Evolutionary conservation across 1,140 invertebrate species (phyloP).

Genomic region (Bombus fervidus): DNA sequence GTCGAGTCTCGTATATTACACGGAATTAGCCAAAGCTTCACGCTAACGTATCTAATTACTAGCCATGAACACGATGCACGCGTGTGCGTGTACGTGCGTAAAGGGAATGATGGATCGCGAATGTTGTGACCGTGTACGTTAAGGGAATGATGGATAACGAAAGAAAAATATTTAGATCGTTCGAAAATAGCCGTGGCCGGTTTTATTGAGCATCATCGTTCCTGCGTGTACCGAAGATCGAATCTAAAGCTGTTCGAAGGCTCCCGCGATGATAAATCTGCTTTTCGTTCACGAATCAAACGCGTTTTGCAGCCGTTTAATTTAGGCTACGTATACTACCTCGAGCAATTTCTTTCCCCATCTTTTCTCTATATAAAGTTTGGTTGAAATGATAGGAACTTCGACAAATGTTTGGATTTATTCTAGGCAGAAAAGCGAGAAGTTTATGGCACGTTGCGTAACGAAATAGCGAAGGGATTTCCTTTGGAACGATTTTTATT

Average conservation of each 20-base stretch:
- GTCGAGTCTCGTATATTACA: background rate
- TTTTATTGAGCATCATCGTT: slow-evolving; percentile 41
- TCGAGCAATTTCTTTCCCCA: background rate
- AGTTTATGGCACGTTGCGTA: background rate
- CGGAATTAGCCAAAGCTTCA: background rate
- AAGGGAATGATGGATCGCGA: slow-evolving; percentile 34
- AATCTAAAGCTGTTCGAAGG: slow-evolving; percentile 27
- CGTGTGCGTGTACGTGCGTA: background rate
- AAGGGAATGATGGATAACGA: slow-evolving; percentile 40
- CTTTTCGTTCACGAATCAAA: slow-evolving; percentile 17
- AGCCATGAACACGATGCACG: too few relatives aligned
- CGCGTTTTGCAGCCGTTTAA: background rate
- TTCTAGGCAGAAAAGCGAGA: background rate
- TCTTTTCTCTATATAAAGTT: background rate
- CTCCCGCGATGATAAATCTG: slow-evolving; percentile 31
- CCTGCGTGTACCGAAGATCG: slow-evolving; percentile 18
- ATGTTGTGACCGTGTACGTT: slow-evolving; percentile 2
- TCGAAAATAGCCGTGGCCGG: slow-evolving; percentile 33
- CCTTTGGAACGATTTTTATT: background rate
- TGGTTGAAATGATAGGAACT: too few relatives aligned
- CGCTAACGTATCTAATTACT: slow-evolving; percentile 17
- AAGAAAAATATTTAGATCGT: slow-evolving; percentile 48
- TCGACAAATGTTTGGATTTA: background rate
- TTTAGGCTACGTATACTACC: background rate
- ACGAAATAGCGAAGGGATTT: background rate